Evolutionary conservation across 2,888 invertebrate species (phyloP).

Genomic region (Steinernema carpocapsae): DNA sequence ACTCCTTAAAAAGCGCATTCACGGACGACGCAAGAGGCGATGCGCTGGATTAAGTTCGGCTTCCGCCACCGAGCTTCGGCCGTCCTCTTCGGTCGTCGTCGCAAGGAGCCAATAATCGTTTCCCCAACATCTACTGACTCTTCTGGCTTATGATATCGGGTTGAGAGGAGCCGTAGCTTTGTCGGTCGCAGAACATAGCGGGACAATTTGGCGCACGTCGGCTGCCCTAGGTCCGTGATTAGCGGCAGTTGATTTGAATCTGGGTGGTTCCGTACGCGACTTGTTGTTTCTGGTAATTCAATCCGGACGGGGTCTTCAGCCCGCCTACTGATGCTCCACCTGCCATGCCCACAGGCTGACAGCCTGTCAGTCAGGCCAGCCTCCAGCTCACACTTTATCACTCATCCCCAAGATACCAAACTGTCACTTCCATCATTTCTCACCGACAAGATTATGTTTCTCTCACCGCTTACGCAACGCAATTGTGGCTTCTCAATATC

Average conservation of each 20-base stretch:
- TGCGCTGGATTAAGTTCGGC: conserved; percentile 35
- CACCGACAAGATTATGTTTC: conserved; percentile 35
- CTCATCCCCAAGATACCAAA: conserved; percentile 35
- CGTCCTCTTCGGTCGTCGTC: conserved; percentile 1
- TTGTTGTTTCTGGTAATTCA: conserved; percentile 35
- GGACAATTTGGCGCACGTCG: conserved; percentile 33
- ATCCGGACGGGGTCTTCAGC: conserved; percentile 35
- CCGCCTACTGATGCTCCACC: conserved; percentile 35
- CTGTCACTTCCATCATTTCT: conserved; percentile 35
- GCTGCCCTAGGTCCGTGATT: conserved; percentile 29
- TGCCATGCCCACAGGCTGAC: conserved; percentile 35
- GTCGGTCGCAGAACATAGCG: conserved; percentile 22
- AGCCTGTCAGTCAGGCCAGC: conserved; percentile 35
- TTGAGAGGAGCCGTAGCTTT: conserved; percentile 22
- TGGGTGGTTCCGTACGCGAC: conserved; percentile 35
- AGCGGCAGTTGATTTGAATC: conserved; percentile 34
- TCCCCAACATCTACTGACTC: conserved; percentile 34
- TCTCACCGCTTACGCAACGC: conserved; percentile 35
- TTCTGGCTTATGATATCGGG: conserved; percentile 35
- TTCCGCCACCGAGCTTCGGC: conserved; percentile 33
- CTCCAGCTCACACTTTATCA: conserved; percentile 35
- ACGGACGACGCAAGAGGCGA: conserved; percentile 30
- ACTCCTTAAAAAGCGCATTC: conserved; percentile 29
- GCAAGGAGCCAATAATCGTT: conserved; percentile 34
- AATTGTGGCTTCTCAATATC: conserved; percentile 32